Percentiles rank a stretch among this genome's conserved stretches.
Evolutionary conservation across 2,113 vertebrate genomes (phyloP).

Genomic region (Eulacestoma nigropectus): DNA sequence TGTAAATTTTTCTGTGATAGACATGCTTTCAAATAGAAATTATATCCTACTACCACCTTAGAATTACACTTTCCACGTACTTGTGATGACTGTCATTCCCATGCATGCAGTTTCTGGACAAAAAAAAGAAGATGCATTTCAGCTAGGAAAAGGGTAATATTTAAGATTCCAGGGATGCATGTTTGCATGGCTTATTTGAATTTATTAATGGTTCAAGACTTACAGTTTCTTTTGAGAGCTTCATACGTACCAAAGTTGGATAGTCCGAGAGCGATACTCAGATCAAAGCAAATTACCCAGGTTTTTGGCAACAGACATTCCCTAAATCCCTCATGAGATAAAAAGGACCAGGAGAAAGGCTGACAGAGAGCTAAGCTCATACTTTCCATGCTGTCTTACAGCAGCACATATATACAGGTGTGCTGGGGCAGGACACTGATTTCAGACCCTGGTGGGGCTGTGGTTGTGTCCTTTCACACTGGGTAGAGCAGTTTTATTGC

Average conservation of each 20-base stretch:
- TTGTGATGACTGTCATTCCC: not conserved
- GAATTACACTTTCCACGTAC: not conserved
- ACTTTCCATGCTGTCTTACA: not conserved
- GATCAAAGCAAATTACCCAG: not conserved
- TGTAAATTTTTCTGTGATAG: not conserved
- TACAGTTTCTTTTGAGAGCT: not conserved
- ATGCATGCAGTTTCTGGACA: not conserved
- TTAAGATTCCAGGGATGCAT: not conserved
- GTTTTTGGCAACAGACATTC: not conserved
- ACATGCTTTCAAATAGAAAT: not conserved
- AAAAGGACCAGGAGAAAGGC: not conserved
- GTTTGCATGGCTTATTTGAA: not conserved
- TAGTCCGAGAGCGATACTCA: not conserved
- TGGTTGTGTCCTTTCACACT: not conserved
- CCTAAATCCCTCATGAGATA: not conserved
- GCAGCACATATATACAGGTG: accelerated
- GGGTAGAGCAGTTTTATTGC: not conserved
- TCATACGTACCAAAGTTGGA: not conserved
- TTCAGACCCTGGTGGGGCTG: not conserved
- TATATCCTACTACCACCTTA: not conserved
- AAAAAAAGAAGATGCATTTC: not conserved
- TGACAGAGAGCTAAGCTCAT: not conserved
- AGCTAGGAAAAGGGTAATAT: not conserved
- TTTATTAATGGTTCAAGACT: not conserved
- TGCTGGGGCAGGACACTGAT: not conserved